Conservation (phyloP, 1,140 invertebrate species). For the Dendrolimus punctatus region DNA sequence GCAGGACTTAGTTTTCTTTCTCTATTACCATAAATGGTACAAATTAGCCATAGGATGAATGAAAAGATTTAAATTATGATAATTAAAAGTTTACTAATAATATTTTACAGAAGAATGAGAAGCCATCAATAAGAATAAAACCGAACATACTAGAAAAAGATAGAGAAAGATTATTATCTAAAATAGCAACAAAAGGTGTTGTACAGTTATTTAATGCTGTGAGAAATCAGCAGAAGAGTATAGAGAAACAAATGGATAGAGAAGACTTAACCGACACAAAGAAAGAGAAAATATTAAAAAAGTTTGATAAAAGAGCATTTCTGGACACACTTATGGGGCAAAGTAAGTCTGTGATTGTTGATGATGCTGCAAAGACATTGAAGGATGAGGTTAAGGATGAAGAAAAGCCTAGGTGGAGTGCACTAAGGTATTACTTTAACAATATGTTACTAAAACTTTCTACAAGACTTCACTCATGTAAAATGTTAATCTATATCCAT, state of each 20-base stretch:
- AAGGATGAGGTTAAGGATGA: slow-evolving; percentile 64
- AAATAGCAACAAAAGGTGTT: slow-evolving; percentile 92
- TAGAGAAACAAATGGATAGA: slow-evolving; percentile 80
- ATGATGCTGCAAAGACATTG: slow-evolving; percentile 66
- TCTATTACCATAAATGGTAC: too few species aligned
- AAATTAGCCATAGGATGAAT: not conserved
- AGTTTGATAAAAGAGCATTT: slow-evolving; percentile 86
- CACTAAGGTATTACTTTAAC: slow-evolving; percentile 54
- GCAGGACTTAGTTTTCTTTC: too few species aligned
- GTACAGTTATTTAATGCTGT: slow-evolving; percentile 95
- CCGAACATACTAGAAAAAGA: slow-evolving; percentile 82
- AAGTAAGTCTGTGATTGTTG: slow-evolving; percentile 75
- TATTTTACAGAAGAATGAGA: slow-evolving; percentile 73
- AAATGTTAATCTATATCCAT: too few species aligned
- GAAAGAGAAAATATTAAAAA: slow-evolving; percentile 86
- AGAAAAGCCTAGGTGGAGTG: slow-evolving; percentile 71
- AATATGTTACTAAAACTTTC: slow-evolving; percentile 35
- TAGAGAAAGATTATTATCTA: slow-evolving; percentile 81
- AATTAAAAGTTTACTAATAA: not conserved
- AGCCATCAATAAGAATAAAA: slow-evolving; percentile 80
- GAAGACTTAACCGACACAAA: slow-evolving; percentile 86
- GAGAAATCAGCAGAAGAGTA: slow-evolving; percentile 84
- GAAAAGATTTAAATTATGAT: too few species aligned
- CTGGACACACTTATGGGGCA: slow-evolving; percentile 86
- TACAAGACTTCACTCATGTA: slow-evolving; percentile 25